Conservation (phyloP, 2,113 vertebrate genomes). For the Cephalopholis sonnerati region DNA sequence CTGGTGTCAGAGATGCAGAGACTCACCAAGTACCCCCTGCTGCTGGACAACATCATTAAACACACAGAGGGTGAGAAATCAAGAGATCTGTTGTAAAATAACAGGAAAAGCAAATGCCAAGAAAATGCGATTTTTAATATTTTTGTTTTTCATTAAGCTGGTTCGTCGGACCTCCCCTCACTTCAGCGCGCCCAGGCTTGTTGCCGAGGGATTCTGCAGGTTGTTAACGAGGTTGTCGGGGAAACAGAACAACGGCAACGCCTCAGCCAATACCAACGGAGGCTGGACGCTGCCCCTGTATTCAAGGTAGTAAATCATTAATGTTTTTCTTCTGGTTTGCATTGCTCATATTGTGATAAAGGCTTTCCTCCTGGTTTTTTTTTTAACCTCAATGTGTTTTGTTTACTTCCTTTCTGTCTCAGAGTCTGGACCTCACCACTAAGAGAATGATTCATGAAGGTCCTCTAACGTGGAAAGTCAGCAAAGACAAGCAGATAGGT, state of each 20-base stretch:
- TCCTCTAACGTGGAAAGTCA: constrained; percentile 90
- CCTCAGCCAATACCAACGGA: constrained; percentile 91
- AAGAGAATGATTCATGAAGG: constrained; percentile 96
- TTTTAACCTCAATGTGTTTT: neutral
- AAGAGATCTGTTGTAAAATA: fast-evolving
- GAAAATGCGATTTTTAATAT: neutral
- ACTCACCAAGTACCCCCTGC: constrained; percentile 95
- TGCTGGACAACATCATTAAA: constrained; percentile 93
- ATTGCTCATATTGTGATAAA: neutral
- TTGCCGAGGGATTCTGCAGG: constrained; percentile 90
- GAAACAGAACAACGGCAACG: constrained; percentile 90
- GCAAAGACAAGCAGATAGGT: constrained; percentile 96
- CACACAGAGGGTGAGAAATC: constrained; percentile 87
- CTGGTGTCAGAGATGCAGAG: constrained; percentile 96
- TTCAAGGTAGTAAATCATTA: constrained; percentile 87
- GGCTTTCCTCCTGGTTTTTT: neutral
- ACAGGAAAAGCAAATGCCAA: neutral
- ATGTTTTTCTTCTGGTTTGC: too few species aligned
- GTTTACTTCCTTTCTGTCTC: neutral
- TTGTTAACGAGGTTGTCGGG: constrained; percentile 91
- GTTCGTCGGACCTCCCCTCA: constrained; percentile 85
- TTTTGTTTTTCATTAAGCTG: constrained; percentile 74
- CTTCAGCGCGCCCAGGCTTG: constrained; percentile 89
- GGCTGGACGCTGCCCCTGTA: constrained; percentile 89
- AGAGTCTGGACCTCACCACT: constrained; percentile 92